These are phyloP conservation scores for Deilephila elpenor DNA, from an alignment of 2,888 invertebrate species.

Conservation along the genomic window DNA sequence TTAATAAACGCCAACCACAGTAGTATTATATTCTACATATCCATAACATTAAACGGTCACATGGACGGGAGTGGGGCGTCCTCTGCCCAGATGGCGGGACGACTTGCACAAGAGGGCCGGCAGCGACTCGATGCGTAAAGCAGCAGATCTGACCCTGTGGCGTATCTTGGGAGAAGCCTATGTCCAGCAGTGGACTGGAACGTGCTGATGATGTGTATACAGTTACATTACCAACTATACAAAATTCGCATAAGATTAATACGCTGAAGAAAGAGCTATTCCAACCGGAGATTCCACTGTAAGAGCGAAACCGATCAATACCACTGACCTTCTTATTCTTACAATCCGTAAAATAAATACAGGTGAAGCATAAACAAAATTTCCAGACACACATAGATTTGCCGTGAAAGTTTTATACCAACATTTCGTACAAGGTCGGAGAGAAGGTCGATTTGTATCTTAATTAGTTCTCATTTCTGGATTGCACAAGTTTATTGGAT, in stretches of 20 bases:
- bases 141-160: too few species aligned
- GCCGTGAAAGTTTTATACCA: constrained; percentile 14
- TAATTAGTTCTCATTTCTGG: not conserved
- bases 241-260: not conserved
- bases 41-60: too few species aligned
- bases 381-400: not conserved
- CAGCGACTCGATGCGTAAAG: too few species aligned
- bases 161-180: too few species aligned
- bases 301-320: not conserved
- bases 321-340: not conserved
- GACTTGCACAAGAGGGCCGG: too few species aligned
- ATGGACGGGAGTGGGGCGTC: too few species aligned
- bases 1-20: too few species aligned
- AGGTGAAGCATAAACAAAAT: not conserved
- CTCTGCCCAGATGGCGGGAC: too few species aligned
- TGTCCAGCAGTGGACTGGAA: too few species aligned
- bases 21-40: too few species aligned
- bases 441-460: not conserved
- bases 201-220: not conserved
- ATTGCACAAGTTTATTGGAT: too few species aligned
- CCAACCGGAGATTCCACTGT: not conserved
- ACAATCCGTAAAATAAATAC: constrained; percentile 20
- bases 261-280: not conserved
- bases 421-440: not conserved
- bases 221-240: not conserved